These are phyloP conservation scores for Pterocles burchelli DNA, from an alignment of 2,113 vertebrate species.

Conservation along the genomic window DNA sequence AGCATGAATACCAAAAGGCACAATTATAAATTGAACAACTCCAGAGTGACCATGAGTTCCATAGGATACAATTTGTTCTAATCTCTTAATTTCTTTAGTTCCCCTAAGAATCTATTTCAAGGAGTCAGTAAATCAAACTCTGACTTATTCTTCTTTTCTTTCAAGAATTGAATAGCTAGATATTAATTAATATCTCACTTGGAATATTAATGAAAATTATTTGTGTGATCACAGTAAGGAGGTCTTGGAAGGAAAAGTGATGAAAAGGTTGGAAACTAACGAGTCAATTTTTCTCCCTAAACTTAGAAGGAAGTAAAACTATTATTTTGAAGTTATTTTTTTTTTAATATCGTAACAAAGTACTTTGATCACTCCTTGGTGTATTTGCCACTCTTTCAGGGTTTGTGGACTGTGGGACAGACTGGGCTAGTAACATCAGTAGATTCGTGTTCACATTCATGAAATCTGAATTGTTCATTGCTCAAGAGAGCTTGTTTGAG, in stretches of 20 bases:
- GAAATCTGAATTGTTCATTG: background rate
- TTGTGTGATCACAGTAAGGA: background rate
- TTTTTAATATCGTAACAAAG: background rate
- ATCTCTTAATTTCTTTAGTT: conserved; percentile 18
- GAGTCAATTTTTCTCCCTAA: background rate
- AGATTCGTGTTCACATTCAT: background rate
- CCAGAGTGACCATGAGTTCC: background rate
- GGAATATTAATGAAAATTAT: background rate
- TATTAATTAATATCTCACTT: conserved; percentile 27
- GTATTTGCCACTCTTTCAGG: background rate
- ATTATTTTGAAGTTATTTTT: background rate
- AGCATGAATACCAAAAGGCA: background rate
- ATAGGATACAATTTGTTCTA: conserved; percentile 20
- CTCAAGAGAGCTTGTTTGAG: background rate
- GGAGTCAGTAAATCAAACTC: conserved; percentile 19
- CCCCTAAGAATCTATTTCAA: background rate
- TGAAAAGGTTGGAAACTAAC: background rate
- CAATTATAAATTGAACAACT: background rate
- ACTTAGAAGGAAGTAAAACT: background rate
- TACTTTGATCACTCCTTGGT: background rate
- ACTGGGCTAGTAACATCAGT: background rate
- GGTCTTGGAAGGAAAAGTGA: background rate
- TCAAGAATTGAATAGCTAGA: background rate
- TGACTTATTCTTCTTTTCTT: background rate
- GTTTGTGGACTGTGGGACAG: background rate